phyloP scores from a whole-genome alignment of 2,797 vertebrate species.

The Jordanella pulchra region DNA sequence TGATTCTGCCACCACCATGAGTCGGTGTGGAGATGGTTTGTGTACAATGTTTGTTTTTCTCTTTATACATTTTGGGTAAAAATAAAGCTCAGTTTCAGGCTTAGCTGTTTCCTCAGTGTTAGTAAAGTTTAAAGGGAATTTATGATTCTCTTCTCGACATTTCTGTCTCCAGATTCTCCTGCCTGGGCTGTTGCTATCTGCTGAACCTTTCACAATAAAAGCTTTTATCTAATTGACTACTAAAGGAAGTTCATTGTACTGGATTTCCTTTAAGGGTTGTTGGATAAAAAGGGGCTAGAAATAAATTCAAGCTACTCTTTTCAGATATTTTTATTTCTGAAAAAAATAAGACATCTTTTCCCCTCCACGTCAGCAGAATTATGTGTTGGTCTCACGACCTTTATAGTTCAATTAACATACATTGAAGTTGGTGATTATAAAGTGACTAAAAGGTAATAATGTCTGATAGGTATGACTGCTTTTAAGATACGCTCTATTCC shows the following conservation, averaged over 20 bases:
- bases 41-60: too few relatives aligned
- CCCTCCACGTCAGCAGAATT: background rate
- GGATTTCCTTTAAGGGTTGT: background rate
- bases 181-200: too few relatives aligned
- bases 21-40: too few relatives aligned
- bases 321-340: background rate
- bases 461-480: background rate
- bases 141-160: too few relatives aligned
- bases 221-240: background rate
- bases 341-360: background rate
- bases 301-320: background rate
- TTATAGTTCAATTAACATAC: background rate
- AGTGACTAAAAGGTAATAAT: background rate
- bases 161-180: too few relatives aligned
- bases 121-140: too few relatives aligned
- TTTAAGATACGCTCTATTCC: background rate
- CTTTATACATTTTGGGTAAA: too few relatives aligned
- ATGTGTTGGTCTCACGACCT: background rate
- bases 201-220: too few relatives aligned
- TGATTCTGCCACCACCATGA: too few relatives aligned
- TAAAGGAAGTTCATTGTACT: background rate
- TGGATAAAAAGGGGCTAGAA: background rate
- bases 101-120: too few relatives aligned
- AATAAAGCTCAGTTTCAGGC: too few relatives aligned
- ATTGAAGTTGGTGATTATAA: background rate